Base-by-base conservation (phyloP, 1,140 invertebrate genomes). In the Wasmannia auropunctata region DNA sequence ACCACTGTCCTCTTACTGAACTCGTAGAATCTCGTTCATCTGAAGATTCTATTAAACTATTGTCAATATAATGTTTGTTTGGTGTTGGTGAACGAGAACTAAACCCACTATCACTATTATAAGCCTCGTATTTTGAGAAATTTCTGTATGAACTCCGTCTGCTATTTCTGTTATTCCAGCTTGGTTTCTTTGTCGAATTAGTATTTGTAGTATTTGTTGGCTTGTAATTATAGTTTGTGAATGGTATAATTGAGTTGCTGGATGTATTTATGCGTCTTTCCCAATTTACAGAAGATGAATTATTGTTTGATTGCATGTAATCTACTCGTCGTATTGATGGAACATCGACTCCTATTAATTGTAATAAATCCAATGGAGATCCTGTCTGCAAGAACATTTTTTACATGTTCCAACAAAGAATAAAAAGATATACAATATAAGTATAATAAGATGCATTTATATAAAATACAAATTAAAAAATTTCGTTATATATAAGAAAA, bases 41-140 rank as follows among this genome's bases (percentile, higher is more conserved):
- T 28, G 93, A 95, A 81, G 92, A 94, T 84, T 95, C 94, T 25
- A 93, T 94, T 76, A 93, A 90, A 87, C 91, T 94, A 87, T 92
- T 92, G 49, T 93, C 93, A 7, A 87, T 87, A 10, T 92, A 92
- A 67, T 93, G 89, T 88, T 94, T 95, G 65, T 91, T 94, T 0
- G 94, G 94, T 22, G 94, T 95, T 43, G 94, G 92, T 28, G 95
- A 95, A 58, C 94, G 92, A 8, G 94, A 94, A 87, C 92, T 94
- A 74, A 95, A 92, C 0, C 94, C 93, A 85, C 93, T 95, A 67
- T 95, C 94, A 67, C 92, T 94, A 60, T 90, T 91, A 77, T 93
- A 94, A 51, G 90, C 85, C 43, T 94, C 93, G 67, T 92, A 93
- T 2, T 89, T 91, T 34, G 91, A 80, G 16, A 88, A 89, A n/a